A percentile compares a stretch with the other conserved stretches of the same genome.
Conservation (phyloP, 1,140 invertebrate genomes). For the Protaetia brevitarsis region DNA sequence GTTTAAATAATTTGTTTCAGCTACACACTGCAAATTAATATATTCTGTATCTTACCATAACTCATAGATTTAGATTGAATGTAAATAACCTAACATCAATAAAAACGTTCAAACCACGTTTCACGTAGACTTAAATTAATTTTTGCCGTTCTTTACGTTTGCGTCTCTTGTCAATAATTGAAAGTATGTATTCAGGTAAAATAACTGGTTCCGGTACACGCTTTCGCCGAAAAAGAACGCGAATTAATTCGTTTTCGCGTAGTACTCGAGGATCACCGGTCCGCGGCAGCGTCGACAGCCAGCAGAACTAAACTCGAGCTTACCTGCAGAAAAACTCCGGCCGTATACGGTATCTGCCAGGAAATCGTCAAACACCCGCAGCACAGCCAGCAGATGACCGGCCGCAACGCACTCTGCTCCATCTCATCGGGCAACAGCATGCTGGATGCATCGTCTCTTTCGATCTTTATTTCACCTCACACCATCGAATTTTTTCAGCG, state of each 20-base stretch:
- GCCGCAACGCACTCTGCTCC: constrained; percentile 54
- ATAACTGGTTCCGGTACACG: constrained; percentile 17
- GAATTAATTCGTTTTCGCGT: constrained; percentile 9
- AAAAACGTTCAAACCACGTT: neutral
- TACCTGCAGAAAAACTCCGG: constrained; percentile 63
- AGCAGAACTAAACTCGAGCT: constrained; percentile 25
- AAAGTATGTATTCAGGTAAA: neutral
- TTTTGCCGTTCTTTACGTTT: neutral
- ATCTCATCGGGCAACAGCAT: constrained; percentile 67
- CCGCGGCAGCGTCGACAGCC: neutral
- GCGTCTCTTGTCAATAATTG: neutral
- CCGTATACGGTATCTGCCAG: constrained; percentile 59
- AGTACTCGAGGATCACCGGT: neutral
- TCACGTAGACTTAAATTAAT: neutral
- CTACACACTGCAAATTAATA: too few species aligned
- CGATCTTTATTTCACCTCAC: constrained; percentile 9
- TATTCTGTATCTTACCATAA: too few species aligned
- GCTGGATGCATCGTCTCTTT: constrained; percentile 39
- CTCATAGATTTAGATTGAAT: too few species aligned
- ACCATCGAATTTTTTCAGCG: constrained; percentile 5
- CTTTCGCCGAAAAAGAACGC: constrained; percentile 7
- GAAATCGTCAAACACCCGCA: constrained; percentile 62
- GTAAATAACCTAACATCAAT: neutral
- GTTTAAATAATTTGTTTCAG: too few species aligned
- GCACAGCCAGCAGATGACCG: constrained; percentile 53